A percentile compares a stretch with the other conserved stretches of the same genome.
These are phyloP conservation scores for Emydura subglobosa DNA, from an alignment of 2,113 vertebrate species.

Conservation along the genomic window DNA sequence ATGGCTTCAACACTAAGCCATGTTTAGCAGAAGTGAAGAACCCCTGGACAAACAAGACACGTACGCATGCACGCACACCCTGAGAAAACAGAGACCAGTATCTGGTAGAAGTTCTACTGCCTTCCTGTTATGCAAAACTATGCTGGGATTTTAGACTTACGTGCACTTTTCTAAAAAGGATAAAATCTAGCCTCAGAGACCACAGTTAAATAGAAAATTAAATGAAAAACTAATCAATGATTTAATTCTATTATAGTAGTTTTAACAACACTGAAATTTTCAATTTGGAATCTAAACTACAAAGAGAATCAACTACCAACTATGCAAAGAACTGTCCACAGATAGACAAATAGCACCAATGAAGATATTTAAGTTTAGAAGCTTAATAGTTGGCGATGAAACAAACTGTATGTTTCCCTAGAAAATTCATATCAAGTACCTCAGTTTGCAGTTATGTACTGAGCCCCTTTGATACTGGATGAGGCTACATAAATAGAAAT, in stretches of 20 bases:
- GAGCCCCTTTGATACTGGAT: conserved; percentile 44
- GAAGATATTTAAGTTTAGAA: conserved; percentile 25
- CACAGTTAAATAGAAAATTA: conserved; percentile 11
- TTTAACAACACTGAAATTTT: conserved; percentile 13
- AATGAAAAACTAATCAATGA: conserved; percentile 7
- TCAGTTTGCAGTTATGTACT: conserved; percentile 35
- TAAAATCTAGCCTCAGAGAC: not conserved
- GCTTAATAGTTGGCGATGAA: conserved; percentile 28
- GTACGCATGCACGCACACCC: not conserved
- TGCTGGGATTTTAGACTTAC: not conserved
- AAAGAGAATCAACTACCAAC: not conserved
- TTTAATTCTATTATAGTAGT: not conserved
- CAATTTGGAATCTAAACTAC: conserved; percentile 2
- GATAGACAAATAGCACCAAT: not conserved
- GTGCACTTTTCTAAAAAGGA: not conserved
- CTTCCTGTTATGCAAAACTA: not conserved
- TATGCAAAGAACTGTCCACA: not conserved
- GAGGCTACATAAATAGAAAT: conserved; percentile 38
- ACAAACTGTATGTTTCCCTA: conserved; percentile 52
- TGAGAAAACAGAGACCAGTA: not conserved
- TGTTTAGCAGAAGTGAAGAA: not conserved
- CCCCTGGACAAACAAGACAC: not conserved
- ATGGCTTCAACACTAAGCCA: not conserved
- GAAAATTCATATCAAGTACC: conserved; percentile 67
- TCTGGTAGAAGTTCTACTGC: not conserved